Base-by-base conservation (phyloP, 2,888 invertebrate genomes). In the Anoplius nigerrimus region DNA sequence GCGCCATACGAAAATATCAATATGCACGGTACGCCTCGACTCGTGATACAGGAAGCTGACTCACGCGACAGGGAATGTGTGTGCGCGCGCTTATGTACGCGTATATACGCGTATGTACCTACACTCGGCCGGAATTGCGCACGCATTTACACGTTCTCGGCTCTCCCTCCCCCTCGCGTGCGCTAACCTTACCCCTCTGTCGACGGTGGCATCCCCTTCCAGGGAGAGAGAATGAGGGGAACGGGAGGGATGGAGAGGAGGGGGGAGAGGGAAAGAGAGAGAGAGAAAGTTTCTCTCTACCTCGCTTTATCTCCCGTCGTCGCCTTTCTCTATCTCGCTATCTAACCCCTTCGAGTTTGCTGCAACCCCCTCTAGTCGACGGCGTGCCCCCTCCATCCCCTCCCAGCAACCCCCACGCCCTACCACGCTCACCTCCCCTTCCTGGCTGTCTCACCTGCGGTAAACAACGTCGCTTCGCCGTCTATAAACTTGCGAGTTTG, bases 31-130 rank as follows among this genome's bases (percentile, higher is more conserved):
- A 71, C 64, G 72, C 46, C 69, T 62, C 70, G 70, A 63, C 68
- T 66, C 66, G 70, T 72, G 76, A 72, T 72, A 76, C 80, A 80
- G 82, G 81, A 82, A 80, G 72, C 78, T 76, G 79, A 76, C 72
- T 80, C 70, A 62, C 62, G 60, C 55, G 56, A 53, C 45, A 22
- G 34, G 18, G 18, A 2, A 48, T 51, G 34, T 59, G 59, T 57
- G 56, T 20, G 57, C 46, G 58, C 45, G 15, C 43, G 15, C 18
- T 16, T 52, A 56, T 62, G 57, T 54, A 59, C 55, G 45, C 43
- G 43, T 55, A 45, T 24, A 62, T 42, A 56, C 13, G 42, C 58
- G 24, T 54, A 51, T 54, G 53, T 59, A 59, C 20, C 20, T 53
- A 24, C 61, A 66, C 73, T 68, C 53, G 58, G 62, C 58, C 69